Base-by-base conservation (phyloP, 2,888 invertebrate species). In the Acronicta psi region DNA sequence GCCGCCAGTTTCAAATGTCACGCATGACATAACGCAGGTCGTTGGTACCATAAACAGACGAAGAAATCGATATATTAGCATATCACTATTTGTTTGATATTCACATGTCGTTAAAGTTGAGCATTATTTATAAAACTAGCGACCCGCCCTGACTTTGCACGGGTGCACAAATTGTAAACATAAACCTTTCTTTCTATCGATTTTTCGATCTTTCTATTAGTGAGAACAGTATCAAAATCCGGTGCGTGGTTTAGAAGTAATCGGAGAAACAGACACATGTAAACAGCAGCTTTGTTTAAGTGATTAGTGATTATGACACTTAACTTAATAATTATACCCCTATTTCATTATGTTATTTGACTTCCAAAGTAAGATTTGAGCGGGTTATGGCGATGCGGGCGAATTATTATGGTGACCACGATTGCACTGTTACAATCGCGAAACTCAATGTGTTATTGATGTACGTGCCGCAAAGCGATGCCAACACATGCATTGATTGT, bases 1-100 rank as follows among this genome's bases (percentile, higher is more conserved):
- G 58, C 68, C 55, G 61, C 53, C 70, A 68, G 72, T 79, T 82
- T 79, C 78, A 77, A 82, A 81, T 85, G 81, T 80, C 81, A 80
- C 81, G 82, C 81, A 80, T 82, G 83, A 82, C 77, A 81, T 78
- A 75, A 73, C 70, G 59, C 67, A 53, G 70, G 65, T 69, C 71
- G 62, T 56, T 69, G 71, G 68, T 65, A 56, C 64, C 67, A 69
- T 76, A 76, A 73, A 70, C 50, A 74, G 70, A 57, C 50, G 60
- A 68, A 61, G 64, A 70, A 63, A 75, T 68, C 66, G 37, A 55
- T 65, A 58, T 64, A 57, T 64, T 66, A 63, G 44, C 56, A 58
- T 73, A 51, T 6, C 50, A 29, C 31, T 31, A 17, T 41, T 53
- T 25, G 18, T 40, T 46, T 52, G 45, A 31, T 37, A 9, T 18